Evolutionary conservation across 2,888 invertebrate genomes (phyloP).

Genomic region (Omphaloscelis lunosa): DNA sequence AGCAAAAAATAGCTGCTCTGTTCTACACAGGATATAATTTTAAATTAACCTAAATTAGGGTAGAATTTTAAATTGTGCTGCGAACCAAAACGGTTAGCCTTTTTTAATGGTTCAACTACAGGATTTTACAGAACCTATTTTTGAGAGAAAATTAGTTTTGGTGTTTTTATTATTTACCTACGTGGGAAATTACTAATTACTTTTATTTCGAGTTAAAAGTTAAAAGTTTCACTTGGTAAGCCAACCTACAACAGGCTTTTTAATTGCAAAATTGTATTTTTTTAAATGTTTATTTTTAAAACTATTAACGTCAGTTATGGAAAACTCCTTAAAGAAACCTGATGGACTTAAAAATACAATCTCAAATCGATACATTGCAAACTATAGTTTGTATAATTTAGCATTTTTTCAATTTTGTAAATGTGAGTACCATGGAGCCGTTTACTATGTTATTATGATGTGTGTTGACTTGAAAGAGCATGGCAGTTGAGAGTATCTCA

Average conservation of each 20-base stretch:
- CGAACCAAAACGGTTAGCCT: conserved; percentile 12
- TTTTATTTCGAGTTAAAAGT: neutral
- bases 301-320: neutral
- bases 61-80: conserved; percentile 29
- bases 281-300: neutral
- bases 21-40: neutral
- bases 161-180: neutral
- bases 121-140: neutral
- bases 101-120: neutral
- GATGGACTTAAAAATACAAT: neutral
- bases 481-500: too few relatives aligned
- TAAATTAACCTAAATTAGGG: conserved; percentile 22
- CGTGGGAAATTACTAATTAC: neutral
- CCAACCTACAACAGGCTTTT: too few relatives aligned
- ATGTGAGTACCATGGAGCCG: too few relatives aligned
- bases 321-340: fast-evolving
- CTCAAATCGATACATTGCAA: neutral
- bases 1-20: neutral
- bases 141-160: neutral
- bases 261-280: too few relatives aligned
- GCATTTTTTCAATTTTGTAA: too few relatives aligned
- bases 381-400: too few relatives aligned
- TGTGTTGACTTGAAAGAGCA: too few relatives aligned
- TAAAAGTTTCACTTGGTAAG: neutral
- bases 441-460: too few relatives aligned